A percentile compares a stretch with the other conserved stretches of the same genome.
phyloP scores from a whole-genome alignment of 2,888 invertebrate species.

The Euclidia mi region DNA sequence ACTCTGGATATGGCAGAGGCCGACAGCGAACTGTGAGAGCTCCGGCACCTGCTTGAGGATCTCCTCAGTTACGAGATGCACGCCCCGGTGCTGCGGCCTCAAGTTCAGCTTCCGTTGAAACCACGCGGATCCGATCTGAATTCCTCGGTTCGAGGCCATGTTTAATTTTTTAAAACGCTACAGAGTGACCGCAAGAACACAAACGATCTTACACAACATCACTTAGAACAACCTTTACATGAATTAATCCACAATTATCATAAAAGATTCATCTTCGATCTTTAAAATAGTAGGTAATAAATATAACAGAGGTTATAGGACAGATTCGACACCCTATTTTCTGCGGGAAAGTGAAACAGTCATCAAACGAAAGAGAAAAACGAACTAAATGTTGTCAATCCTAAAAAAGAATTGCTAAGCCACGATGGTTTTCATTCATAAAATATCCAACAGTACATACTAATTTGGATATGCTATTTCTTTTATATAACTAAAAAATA shows the following conservation, averaged over 20 bases:
- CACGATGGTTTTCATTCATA: constrained; percentile 64
- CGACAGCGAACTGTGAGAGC: constrained; percentile 97
- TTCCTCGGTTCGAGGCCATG: constrained; percentile 97
- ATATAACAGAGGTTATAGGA: constrained; percentile 89
- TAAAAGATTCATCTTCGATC: constrained; percentile 92
- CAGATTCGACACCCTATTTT: constrained; percentile 91
- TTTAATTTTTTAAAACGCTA: constrained; percentile 90
- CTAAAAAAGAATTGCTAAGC: constrained; percentile 61
- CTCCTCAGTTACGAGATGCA: constrained; percentile 99
- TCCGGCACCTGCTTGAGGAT: constrained; percentile 98
- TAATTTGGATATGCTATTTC: no score
- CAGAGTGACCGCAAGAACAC: constrained; percentile 88
- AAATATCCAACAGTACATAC: constrained; percentile 27
- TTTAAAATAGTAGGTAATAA: constrained; percentile 88
- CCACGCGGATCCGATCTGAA: constrained; percentile 99
- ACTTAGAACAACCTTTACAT: constrained; percentile 88
- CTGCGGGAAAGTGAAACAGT: constrained; percentile 90
- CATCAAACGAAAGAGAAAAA: constrained; percentile 86
- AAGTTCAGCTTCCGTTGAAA: constrained; percentile 99
- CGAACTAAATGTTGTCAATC: constrained; percentile 79
- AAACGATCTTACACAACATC: constrained; percentile 90
- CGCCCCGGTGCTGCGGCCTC: constrained; percentile 98
- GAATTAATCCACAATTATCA: constrained; percentile 92
- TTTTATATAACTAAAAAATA: neutral
- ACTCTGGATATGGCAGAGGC: constrained; percentile 99